Conservation (phyloP, 2,113 vertebrate genomes). For the Microtus richardsoni region DNA sequence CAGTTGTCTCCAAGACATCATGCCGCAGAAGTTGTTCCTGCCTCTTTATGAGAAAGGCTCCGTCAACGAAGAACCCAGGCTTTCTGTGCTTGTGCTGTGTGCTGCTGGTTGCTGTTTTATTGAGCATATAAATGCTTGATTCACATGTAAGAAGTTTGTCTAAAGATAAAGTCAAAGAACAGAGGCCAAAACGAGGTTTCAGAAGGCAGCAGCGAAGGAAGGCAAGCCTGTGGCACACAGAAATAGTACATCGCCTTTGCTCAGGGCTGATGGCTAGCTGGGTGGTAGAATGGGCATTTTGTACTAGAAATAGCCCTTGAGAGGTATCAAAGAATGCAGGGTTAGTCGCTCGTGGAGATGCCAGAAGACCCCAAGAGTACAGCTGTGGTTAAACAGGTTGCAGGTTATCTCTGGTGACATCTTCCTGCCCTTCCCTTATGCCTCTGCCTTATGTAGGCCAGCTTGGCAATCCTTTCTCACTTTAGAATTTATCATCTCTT, state of each 20-base stretch:
- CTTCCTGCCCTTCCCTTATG: not conserved
- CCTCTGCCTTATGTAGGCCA: not conserved
- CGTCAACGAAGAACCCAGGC: not conserved
- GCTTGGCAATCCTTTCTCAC: not conserved
- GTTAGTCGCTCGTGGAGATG: not conserved
- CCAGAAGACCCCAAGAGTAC: not conserved
- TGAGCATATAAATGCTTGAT: not conserved
- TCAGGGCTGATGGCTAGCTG: not conserved
- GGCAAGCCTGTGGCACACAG: not conserved
- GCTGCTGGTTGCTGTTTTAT: not conserved
- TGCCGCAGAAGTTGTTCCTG: not conserved
- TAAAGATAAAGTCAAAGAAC: slow-evolving; percentile 23
- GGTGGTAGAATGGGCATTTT: not conserved
- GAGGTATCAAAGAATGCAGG: not conserved
- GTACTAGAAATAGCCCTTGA: not conserved
- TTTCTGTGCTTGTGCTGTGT: not conserved
- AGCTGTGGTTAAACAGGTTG: not conserved
- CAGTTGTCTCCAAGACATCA: not conserved
- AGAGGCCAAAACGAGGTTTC: not conserved
- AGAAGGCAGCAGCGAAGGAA: not conserved
- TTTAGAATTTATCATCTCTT: not conserved
- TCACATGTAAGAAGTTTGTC: not conserved
- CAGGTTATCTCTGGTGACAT: not conserved
- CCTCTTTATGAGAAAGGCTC: not conserved
- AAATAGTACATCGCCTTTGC: not conserved